Conservation (phyloP, 2,113 vertebrate species). For the Nestor notabilis region DNA sequence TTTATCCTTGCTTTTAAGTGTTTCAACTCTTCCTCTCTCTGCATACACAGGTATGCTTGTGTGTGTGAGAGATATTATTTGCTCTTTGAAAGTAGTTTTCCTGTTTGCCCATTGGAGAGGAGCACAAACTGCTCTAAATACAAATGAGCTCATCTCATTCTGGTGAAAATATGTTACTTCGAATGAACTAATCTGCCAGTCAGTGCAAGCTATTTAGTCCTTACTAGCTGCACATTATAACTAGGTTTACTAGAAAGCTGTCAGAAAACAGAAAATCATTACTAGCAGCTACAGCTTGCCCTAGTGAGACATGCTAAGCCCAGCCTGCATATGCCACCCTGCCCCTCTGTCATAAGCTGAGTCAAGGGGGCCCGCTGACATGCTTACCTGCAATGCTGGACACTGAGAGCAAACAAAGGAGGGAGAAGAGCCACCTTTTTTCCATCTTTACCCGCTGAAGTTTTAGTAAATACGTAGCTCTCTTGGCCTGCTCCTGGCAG, state of each 20-base stretch:
- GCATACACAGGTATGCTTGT: background rate
- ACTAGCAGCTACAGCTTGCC: background rate
- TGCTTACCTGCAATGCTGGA: conserved; percentile 53
- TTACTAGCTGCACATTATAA: background rate
- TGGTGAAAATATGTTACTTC: background rate
- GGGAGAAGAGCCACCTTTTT: background rate
- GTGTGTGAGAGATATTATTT: background rate
- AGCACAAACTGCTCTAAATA: background rate
- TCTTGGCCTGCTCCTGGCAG: background rate
- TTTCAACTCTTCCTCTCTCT: background rate
- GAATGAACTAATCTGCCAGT: background rate
- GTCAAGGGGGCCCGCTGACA: background rate
- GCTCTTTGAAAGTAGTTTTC: background rate
- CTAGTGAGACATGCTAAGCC: background rate
- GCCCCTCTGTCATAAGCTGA: background rate
- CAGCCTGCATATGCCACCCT: background rate
- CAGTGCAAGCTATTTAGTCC: background rate
- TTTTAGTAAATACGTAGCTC: background rate
- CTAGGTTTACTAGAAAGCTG: background rate
- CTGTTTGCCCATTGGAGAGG: background rate
- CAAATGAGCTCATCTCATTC: background rate
- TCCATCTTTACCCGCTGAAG: conserved; percentile 38
- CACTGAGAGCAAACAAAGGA: conserved; percentile 20
- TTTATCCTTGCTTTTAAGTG: background rate
- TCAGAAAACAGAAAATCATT: background rate